A percentile compares a stretch with the other conserved stretches of the same genome.
These are phyloP conservation scores for Phyllostomus discolor DNA, from an alignment of 2,113 vertebrate genomes.

Conservation along the genomic window DNA sequence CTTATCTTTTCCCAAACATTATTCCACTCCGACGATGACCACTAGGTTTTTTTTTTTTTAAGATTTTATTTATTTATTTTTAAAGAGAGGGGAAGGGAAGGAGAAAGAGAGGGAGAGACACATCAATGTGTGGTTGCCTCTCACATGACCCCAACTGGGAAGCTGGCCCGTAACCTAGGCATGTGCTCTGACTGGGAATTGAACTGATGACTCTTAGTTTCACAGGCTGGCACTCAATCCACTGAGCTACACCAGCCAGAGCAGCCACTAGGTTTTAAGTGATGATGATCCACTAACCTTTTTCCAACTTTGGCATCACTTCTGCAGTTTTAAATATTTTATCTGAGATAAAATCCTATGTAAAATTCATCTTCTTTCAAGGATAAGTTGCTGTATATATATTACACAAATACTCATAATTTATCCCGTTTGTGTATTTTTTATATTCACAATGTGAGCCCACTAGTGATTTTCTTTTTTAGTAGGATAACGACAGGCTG, in stretches of 20 bases:
- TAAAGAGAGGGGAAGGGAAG: too few relatives aligned
- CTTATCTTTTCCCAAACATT: background rate
- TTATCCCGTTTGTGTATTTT: background rate
- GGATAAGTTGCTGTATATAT: background rate
- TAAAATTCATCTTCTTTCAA: constrained; percentile 6
- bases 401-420: background rate
- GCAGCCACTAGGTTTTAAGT: background rate
- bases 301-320: background rate
- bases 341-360: background rate
- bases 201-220: too few relatives aligned
- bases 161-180: too few relatives aligned
- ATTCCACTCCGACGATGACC: background rate
- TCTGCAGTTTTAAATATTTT: background rate
- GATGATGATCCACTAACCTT: background rate
- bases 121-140: too few relatives aligned
- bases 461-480: constrained; percentile 54
- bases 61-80: too few relatives aligned
- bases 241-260: too few relatives aligned
- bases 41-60: background rate
- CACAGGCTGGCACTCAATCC: too few relatives aligned
- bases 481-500: constrained; percentile 74
- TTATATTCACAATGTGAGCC: background rate
- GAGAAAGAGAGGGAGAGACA: too few relatives aligned
- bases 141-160: too few relatives aligned
- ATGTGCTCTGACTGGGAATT: too few relatives aligned